Base-by-base conservation (phyloP, 2,797 vertebrate genomes). In the Psittacula echo region DNA sequence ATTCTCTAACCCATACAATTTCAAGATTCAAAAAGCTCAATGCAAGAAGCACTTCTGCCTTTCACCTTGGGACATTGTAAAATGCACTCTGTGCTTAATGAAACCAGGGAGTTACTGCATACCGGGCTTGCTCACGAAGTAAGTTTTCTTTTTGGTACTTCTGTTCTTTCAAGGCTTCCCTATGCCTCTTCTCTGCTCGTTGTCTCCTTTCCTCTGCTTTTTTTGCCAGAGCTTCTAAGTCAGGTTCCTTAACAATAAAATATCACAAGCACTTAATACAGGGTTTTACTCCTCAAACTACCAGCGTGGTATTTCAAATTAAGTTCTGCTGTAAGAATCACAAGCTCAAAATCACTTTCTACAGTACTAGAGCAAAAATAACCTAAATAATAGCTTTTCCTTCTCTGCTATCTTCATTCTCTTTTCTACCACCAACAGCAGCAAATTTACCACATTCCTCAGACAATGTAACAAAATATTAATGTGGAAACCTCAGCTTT, bases 81-180 rank as follows among this genome's bases (percentile, higher is more conserved):
- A 73, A 71, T 8, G 10, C 4, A 24, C 47, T 81, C 29, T 41
- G 14, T 20, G n/a, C 18, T 61, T 61, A 82, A 50, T 30, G 70
- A 62, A 85, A 83, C 11, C 4, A 79, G 27, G 0, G 20, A 74
- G 74, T 5, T 66, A 58, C 9, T 73, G 68, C 92, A 87, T 92
- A 99, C 99, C 98, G 96, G 75, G 89, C 96, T 89, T 98, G 98
- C n/a, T 97, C 98, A 94, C 93, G 96, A 30, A 96, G 91, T 24
- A 98, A 91, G 79, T 97, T 97, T 72, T 98, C 98, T 92, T 96
- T 98, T 84, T 98, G 98, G 9, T 96, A 97, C 94, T 98, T 98
- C 74, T 99, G 98, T 70, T 99, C 98, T 94, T 98, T 98, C 68
- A 99, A 96, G 17, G 99, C 99, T 91, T 98, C 98, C 85, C 97